Evolutionary conservation across 2,888 invertebrate species (phyloP), one percentile per base, ranked within the genome.

Genomic region (Nycteola revayana): DNA sequence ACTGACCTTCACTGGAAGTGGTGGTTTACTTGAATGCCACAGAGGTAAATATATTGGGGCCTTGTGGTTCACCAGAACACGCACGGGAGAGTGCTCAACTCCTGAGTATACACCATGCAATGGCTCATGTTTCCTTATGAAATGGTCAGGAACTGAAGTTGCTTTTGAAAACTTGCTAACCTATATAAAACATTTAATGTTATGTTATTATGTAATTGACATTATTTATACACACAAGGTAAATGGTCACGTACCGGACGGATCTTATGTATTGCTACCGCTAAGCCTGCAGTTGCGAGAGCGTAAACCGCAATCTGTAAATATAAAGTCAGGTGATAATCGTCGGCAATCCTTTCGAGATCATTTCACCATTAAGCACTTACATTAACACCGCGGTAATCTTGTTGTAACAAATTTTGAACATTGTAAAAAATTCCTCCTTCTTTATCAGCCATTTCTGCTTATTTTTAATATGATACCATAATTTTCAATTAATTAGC

Each of bases 111-210:
- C 70, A 3, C 91, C 92, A 50, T 73, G 75, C 28, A 92, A 68
- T 1, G 84, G 74, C 52, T 89, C 83, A 71, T 87, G 89, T 9
- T 79, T 78, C 46, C 68, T 76, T 48, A 92, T 71, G 51, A 92
- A 92, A 53, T 88, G 89, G 22, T 81, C 79, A 38, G 92, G 92
- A 56, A 92, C 79, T 66, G 90, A 89, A 11, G 74, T 75, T 8
- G 91, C 90, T 59, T 88, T 91, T 20, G 88, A 90, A 66, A 92
- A 92, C 75, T 91, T 92, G 69, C 91, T 90, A 66, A 92, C 88
- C 92, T 92, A 65, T 49, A 64, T 58, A 53, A 28, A 56, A 54
- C 27, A 23, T 45, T 45, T 34, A 49, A 36, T 7, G 7, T 21
- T 21, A 50, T 54, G 51, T 49, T 64, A 71, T 85, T 83, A 84